Evolutionary conservation across 1,140 invertebrate genomes (phyloP).

Genomic region (Drosophila lini): DNA sequence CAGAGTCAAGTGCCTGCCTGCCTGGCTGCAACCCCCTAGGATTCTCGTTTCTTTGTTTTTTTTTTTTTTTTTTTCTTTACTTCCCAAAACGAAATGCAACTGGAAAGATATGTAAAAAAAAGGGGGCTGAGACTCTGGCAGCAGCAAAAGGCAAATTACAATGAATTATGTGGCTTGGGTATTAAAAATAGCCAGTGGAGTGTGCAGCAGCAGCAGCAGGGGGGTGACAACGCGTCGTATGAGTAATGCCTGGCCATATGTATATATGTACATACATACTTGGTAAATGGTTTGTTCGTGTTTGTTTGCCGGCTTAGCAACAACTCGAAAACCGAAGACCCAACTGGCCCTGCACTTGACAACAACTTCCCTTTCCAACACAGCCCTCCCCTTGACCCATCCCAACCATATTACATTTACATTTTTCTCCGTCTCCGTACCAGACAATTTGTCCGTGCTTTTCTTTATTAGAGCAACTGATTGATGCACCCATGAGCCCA

Average conservation of each 20-base stretch:
- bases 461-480: slow-evolving; percentile 38
- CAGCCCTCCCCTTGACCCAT: neutral
- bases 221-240: slow-evolving; percentile 58
- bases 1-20: slow-evolving; percentile 36
- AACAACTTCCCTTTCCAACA: slow-evolving; percentile 38
- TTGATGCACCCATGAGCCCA: slow-evolving; percentile 61
- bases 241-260: slow-evolving; percentile 57
- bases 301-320: slow-evolving; percentile 45
- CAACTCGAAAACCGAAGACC: slow-evolving; percentile 23
- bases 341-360: slow-evolving; percentile 56
- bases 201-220: neutral
- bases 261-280: slow-evolving; percentile 14
- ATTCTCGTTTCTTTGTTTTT: slow-evolving; percentile 4
- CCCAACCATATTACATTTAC: slow-evolving; percentile 34
- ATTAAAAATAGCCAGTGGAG: slow-evolving; percentile 72
- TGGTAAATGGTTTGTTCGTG: slow-evolving; percentile 35
- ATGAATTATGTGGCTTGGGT: slow-evolving; percentile 77
- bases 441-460: slow-evolving; percentile 49
- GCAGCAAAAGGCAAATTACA: slow-evolving; percentile 70
- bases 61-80: neutral
- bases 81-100: slow-evolving; percentile 56
- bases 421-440: slow-evolving; percentile 34
- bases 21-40: slow-evolving; percentile 11
- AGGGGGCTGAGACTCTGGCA: slow-evolving; percentile 28
- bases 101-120: slow-evolving; percentile 61